phyloP scores from a whole-genome alignment of 2,797 vertebrate genomes.

The Phataginus tricuspis region DNA sequence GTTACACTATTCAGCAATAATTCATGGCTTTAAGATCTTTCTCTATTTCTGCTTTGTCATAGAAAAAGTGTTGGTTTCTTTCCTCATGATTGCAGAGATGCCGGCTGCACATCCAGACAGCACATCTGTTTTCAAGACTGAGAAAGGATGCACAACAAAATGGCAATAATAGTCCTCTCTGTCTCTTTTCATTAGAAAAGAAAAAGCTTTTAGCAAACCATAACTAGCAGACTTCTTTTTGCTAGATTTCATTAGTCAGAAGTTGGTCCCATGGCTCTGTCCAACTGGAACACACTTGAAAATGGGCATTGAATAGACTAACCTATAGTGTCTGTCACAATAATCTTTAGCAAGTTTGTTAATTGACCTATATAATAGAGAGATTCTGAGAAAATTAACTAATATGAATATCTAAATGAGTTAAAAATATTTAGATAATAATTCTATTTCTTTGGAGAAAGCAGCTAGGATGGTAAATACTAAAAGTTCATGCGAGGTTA shows the following conservation, averaged over 20 bases:
- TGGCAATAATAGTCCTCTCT: background rate
- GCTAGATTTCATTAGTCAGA: background rate
- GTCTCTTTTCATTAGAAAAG: background rate
- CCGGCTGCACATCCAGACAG: background rate
- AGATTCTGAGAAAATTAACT: background rate
- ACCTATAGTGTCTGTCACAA: rapidly evolving
- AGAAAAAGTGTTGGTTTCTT: background rate
- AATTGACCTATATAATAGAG: background rate
- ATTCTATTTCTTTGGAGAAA: slow-evolving; percentile 23
- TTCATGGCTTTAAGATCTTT: background rate
- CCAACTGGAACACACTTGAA: background rate
- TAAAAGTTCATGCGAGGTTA: background rate
- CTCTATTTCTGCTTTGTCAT: background rate
- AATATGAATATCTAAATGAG: background rate
- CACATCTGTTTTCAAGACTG: background rate
- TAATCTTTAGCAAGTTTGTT: background rate
- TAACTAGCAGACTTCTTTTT: background rate
- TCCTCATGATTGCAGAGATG: background rate
- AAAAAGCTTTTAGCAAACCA: background rate
- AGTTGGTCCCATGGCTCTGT: background rate
- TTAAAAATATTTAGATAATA: slow-evolving; percentile 7
- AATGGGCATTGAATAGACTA: background rate
- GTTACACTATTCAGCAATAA: background rate
- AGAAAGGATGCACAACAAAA: background rate
- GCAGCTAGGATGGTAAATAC: background rate